A percentile compares a stretch with the other conserved stretches of the same genome.
phyloP scores from a whole-genome alignment of 2,797 vertebrate species.

The Bufotes viridis region DNA sequence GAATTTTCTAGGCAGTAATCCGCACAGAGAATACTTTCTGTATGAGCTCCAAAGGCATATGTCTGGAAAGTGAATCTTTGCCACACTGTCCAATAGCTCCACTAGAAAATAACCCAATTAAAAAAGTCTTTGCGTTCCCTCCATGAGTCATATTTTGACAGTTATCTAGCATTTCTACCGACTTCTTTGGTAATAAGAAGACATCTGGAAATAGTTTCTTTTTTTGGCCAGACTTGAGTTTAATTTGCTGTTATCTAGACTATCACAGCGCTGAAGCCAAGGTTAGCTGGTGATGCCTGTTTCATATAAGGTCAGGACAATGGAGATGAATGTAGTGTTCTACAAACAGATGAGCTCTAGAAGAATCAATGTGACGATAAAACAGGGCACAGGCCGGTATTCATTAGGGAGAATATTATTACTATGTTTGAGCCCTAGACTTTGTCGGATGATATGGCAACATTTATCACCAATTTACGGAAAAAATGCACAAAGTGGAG shows the following conservation, averaged over 20 bases:
- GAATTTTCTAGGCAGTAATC: not conserved
- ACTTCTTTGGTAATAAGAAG: not conserved
- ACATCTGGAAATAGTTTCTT: not conserved
- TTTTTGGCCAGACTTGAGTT: not conserved
- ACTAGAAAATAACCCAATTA: not conserved
- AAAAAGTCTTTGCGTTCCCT: not conserved
- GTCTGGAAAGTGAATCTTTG: not conserved
- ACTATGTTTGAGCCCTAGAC: too few species aligned
- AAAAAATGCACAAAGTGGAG: too few species aligned
- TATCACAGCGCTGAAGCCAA: not conserved
- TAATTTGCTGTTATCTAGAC: not conserved
- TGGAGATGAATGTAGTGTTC: too few species aligned
- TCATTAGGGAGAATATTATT: too few species aligned
- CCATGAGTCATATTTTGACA: not conserved
- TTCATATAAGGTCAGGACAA: too few species aligned
- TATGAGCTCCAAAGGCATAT: not conserved
- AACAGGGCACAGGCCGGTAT: too few species aligned
- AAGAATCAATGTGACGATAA: too few species aligned
- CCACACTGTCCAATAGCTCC: not conserved
- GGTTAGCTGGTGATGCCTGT: not conserved
- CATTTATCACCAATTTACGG: too few species aligned
- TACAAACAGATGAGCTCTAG: too few species aligned
- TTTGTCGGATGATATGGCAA: too few species aligned
- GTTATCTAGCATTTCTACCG: not conserved
- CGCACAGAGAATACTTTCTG: not conserved